Percentiles rank a stretch among this genome's conserved stretches.
Conservation (phyloP, 2,113 vertebrate species). For the Campylomormyrus numenius region DNA sequence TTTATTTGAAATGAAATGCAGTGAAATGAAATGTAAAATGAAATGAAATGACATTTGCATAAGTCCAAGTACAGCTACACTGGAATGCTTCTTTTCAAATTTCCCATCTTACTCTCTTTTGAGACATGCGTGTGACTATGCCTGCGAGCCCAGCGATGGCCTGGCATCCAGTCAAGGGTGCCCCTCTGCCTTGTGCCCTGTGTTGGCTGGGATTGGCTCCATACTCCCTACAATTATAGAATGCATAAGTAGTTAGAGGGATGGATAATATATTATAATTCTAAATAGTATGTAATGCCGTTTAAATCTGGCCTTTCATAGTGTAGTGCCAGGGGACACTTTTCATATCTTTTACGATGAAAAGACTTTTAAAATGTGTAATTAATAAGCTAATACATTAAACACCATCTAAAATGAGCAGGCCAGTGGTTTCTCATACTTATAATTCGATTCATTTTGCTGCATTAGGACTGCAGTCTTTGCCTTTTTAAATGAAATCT, state of each 20-base stretch:
- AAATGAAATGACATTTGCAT: neutral
- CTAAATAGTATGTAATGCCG: neutral
- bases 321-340: neutral
- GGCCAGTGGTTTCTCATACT: neutral
- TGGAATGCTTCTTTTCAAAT: too few species aligned
- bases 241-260: neutral
- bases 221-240: neutral
- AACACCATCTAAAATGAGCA: neutral
- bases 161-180: neutral
- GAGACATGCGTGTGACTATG: too few species aligned
- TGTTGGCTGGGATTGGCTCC: neutral
- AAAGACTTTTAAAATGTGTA: neutral
- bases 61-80: too few species aligned
- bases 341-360: neutral
- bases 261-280: neutral
- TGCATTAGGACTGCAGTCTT: neutral
- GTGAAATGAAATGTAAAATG: neutral
- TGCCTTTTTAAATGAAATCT: neutral
- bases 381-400: neutral
- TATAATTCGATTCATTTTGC: neutral
- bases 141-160: too few species aligned
- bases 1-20: neutral
- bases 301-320: neutral
- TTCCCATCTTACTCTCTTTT: too few species aligned
- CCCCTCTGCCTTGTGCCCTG: neutral